phyloP scores from a whole-genome alignment of 2,888 invertebrate species.

The Griposia aprilina region DNA sequence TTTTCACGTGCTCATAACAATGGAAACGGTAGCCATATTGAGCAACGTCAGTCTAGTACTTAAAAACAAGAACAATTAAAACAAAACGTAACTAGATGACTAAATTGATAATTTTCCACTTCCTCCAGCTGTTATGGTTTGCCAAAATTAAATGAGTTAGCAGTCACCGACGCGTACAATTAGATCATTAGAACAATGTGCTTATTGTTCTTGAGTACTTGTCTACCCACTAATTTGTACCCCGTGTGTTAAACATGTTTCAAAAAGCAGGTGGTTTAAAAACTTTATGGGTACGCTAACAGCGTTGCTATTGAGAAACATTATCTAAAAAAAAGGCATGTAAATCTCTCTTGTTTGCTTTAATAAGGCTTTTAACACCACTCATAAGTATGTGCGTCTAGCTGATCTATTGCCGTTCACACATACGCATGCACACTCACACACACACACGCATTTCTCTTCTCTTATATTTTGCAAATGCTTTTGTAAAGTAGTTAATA shows the following conservation, averaged over 20 bases:
- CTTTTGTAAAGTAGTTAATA: too few relatives aligned
- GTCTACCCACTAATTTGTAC: conserved; percentile 1
- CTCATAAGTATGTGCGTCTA: too few relatives aligned
- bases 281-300: background rate
- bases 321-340: too few relatives aligned
- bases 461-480: too few relatives aligned
- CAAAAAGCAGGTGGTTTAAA: background rate
- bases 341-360: too few relatives aligned
- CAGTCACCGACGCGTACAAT: conserved; percentile 29
- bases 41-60: background rate
- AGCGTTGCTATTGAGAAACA: too few relatives aligned
- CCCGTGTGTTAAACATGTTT: background rate
- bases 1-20: background rate
- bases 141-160: conserved; percentile 31
- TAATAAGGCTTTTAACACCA: too few relatives aligned
- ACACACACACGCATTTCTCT: too few relatives aligned
- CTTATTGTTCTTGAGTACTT: conserved; percentile 26
- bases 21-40: background rate
- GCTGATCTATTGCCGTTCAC: too few relatives aligned
- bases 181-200: conserved; percentile 40
- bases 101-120: conserved; percentile 19
- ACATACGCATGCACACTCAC: too few relatives aligned
- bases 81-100: conserved; percentile 28
- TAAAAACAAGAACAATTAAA: conserved; percentile 1
- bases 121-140: conserved; percentile 25